A percentile compares a stretch with the other conserved stretches of the same genome.
These are phyloP conservation scores for Danio tinwini DNA, from an alignment of 2,797 vertebrate species.

Conservation along the genomic window DNA sequence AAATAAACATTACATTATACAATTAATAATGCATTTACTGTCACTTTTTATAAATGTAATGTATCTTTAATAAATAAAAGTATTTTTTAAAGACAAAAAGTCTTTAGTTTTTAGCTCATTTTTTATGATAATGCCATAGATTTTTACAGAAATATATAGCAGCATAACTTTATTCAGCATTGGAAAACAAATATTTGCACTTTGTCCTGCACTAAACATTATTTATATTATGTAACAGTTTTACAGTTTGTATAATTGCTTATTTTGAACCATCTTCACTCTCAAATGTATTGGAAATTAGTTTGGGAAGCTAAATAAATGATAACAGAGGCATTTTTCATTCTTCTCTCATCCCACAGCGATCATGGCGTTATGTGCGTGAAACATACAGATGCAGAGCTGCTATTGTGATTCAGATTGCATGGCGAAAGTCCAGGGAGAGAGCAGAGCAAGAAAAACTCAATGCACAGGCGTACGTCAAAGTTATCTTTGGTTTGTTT, in stretches of 20 bases:
- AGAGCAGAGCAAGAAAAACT: constrained; percentile 55
- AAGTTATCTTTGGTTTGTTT: background rate
- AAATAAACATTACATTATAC: too few relatives aligned
- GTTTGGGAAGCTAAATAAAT: background rate
- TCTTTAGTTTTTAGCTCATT: too few relatives aligned
- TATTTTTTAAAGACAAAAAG: too few relatives aligned
- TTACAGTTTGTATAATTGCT: background rate
- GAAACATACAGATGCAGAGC: constrained; percentile 78
- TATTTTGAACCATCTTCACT: background rate
- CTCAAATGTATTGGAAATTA: background rate
- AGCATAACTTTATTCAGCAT: too few relatives aligned
- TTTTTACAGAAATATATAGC: too few relatives aligned
- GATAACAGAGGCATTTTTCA: background rate
- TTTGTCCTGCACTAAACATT: too few relatives aligned
- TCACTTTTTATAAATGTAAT: too few relatives aligned
- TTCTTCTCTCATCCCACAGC: constrained; percentile 69
- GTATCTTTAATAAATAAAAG: too few relatives aligned
- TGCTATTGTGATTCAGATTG: constrained; percentile 83
- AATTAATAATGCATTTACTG: too few relatives aligned
- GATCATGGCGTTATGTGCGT: constrained; percentile 83
- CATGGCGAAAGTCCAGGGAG: constrained; percentile 80
- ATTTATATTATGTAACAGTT: background rate
- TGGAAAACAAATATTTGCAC: too few relatives aligned
- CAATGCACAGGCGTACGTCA: constrained; percentile 66
- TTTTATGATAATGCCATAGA: too few relatives aligned